phyloP scores from a whole-genome alignment of 2,888 invertebrate genomes.

The Chydorus sphaericus region DNA sequence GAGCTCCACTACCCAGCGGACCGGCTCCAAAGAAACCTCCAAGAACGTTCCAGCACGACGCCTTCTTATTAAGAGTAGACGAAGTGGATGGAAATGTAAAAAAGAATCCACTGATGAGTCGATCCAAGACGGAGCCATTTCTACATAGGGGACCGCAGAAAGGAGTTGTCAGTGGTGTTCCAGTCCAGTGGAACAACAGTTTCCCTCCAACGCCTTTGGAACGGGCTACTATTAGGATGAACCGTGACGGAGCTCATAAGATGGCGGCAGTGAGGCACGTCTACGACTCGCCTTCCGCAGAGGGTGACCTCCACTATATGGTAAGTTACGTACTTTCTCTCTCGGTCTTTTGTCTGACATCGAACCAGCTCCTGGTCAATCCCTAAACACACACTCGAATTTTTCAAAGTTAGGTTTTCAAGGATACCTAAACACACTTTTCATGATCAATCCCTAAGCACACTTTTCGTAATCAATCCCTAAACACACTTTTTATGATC shows the following conservation, averaged over 20 bases:
- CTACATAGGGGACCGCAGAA: not conserved
- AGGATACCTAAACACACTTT: too few relatives aligned
- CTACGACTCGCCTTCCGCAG: conserved; percentile 2
- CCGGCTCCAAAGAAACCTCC: conserved; percentile 65
- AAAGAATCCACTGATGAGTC: not conserved
- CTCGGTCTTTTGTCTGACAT: not conserved
- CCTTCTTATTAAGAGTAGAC: not conserved
- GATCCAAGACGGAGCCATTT: conserved; percentile 13
- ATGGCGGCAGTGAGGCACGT: conserved; percentile 18
- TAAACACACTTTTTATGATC: too few relatives aligned
- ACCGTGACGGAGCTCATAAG: too few relatives aligned
- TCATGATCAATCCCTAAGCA: too few relatives aligned
- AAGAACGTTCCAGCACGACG: conserved; percentile 39
- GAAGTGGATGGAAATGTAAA: too few relatives aligned
- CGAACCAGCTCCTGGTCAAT: too few relatives aligned
- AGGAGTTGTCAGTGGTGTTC: not conserved
- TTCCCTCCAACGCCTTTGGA: not conserved
- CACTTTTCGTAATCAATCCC: too few relatives aligned
- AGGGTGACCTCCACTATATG: conserved; percentile 31
- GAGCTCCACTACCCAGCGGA: conserved; percentile 48
- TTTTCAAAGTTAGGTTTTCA: too few relatives aligned
- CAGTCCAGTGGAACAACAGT: conserved; percentile 15
- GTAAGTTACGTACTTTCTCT: conserved; percentile 29
- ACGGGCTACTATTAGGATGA: conserved; percentile 21
- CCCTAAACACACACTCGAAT: too few relatives aligned